Base-by-base conservation (phyloP, 2,888 invertebrate species). In the Sthenelais limicola region DNA sequence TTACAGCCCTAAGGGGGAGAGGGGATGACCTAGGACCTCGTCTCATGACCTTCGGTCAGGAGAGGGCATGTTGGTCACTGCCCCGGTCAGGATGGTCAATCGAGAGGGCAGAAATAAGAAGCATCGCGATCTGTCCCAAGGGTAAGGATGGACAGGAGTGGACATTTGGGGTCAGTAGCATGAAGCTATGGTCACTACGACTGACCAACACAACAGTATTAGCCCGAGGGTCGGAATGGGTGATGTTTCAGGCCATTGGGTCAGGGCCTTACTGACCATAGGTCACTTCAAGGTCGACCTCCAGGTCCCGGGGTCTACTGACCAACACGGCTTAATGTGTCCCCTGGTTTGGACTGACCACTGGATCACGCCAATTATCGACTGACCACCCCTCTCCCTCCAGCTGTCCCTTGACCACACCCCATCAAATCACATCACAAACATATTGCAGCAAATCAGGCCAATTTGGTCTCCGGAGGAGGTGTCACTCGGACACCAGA, bases 51-150 rank as follows among this genome's bases (percentile, higher is more conserved):
- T 32, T 33, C 32, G 33, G 56, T 5, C 56, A 30, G 12, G 32
- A 56, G 56, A 56, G 56, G 56, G 56, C 56, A 56, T 56, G 56
- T 56, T 24, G 56, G 56, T 56, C 56, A 56, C n/a, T 5, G 56
- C 56, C 56, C 56, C 30, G 56, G 30, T n/a, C 56, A 33, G 56
- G 33, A 33, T 15, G 56, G 56, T 32, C 56, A 28, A 56, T 56
- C 32, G 2, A 33, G 12, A 56, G 56, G 56, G 56, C 56, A 56
- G 28, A 33, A 33, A 56, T 56, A 56, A 56, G 56, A 33, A 56
- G 56, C n/a, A 15, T 33, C 3, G 28, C 32, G 56, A 56, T 56
- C 30, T 56, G 32, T 56, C 56, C 56, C 56, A n/a, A 56, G 56
- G 56, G 56, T 28, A n/a, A n/a, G 56, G 30, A 18, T 2, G 56